phyloP scores from a whole-genome alignment of 2,113 vertebrate species.

The Motacilla alba region DNA sequence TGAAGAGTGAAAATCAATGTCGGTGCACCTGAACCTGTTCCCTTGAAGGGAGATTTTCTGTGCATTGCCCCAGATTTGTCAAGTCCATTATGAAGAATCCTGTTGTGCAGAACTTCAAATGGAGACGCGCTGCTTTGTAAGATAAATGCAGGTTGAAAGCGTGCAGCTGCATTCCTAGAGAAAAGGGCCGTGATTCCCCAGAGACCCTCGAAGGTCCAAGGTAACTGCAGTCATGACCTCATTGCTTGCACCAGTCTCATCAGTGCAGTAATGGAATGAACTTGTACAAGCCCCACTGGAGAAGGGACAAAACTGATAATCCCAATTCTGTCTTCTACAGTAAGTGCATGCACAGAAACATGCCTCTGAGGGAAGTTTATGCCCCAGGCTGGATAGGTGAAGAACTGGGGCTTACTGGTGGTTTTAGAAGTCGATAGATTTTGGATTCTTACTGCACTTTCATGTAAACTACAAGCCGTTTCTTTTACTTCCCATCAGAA shows the following conservation, averaged over 20 bases:
- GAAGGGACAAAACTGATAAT: neutral
- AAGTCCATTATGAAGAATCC: constrained; percentile 60
- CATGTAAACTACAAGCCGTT: neutral
- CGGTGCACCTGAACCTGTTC: constrained; percentile 38
- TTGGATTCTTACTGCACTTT: neutral
- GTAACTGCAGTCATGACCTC: constrained; percentile 33
- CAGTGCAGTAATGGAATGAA: neutral
- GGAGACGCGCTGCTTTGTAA: constrained; percentile 4
- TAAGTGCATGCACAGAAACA: neutral
- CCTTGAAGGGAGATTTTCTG: constrained; percentile 45
- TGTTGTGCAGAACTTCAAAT: constrained; percentile 29
- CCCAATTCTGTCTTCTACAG: neutral
- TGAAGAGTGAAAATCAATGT: constrained; percentile 37
- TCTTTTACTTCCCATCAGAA: neutral
- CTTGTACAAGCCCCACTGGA: constrained; percentile 2
- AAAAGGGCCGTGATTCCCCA: constrained; percentile 30
- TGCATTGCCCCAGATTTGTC: constrained; percentile 64
- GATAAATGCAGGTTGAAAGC: constrained; percentile 47
- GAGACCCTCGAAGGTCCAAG: constrained; percentile 45
- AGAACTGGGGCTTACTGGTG: neutral
- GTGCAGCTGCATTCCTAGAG: constrained; percentile 45
- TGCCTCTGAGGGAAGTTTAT: neutral
- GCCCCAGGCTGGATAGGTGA: neutral
- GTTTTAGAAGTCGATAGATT: neutral
- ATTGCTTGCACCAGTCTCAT: neutral